These are phyloP conservation scores for Pachymerium ferrugineum DNA, from an alignment of 2,888 invertebrate species.

Conservation along the genomic window DNA sequence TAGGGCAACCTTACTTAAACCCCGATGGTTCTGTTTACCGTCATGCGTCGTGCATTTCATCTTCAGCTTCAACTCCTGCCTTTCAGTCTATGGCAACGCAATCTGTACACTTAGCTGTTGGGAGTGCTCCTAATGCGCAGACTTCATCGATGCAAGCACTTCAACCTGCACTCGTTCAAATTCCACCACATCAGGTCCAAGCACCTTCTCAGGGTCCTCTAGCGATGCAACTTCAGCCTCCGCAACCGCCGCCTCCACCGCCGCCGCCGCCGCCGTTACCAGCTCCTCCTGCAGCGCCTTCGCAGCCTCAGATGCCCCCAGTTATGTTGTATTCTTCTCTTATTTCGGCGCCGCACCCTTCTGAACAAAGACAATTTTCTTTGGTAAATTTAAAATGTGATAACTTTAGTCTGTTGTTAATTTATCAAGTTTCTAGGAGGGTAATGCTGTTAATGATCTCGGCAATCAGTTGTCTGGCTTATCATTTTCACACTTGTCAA, in stretches of 20 bases:
- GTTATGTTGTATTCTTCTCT: slow-evolving; percentile 29
- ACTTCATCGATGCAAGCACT: not conserved
- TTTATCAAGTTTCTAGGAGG: not conserved
- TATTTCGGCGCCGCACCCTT: not conserved
- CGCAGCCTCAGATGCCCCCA: slow-evolving; percentile 30
- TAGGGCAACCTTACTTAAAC: slow-evolving; percentile 66
- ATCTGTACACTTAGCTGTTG: not conserved
- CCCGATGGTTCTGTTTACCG: slow-evolving; percentile 70
- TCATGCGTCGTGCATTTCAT: slow-evolving; percentile 57
- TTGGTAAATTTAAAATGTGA: not conserved
- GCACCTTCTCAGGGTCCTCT: slow-evolving; percentile 39
- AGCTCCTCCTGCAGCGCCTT: not conserved
- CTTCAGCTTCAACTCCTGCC: slow-evolving; percentile 18
- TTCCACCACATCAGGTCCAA: slow-evolving; percentile 33
- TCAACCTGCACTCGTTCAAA: not conserved
- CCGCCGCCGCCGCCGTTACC: slow-evolving; percentile 27
- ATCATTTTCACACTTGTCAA: slow-evolving; percentile 28
- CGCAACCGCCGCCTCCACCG: slow-evolving; percentile 6
- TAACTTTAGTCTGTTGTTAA: too few relatives aligned
- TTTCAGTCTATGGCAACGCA: slow-evolving; percentile 35
- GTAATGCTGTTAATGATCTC: slow-evolving; percentile 25
- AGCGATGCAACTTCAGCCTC: slow-evolving; percentile 37
- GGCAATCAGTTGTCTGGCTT: slow-evolving; percentile 2
- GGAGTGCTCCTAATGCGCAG: not conserved
- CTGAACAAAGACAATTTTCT: slow-evolving; percentile 32